Conservation (phyloP, 2,113 vertebrate genomes). For the Barbus barbus region DNA sequence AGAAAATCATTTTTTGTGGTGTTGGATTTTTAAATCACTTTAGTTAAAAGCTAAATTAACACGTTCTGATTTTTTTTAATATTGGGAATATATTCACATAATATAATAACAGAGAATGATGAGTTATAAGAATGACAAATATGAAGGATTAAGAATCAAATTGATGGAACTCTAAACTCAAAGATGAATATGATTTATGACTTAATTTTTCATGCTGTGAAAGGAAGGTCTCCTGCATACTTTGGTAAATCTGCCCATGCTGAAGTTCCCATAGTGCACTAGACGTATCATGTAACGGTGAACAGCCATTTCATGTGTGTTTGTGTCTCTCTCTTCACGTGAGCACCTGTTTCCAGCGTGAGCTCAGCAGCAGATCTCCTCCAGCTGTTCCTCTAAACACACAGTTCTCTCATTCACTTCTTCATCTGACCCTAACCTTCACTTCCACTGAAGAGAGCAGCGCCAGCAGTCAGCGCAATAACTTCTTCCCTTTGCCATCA, state of each 20-base stretch:
- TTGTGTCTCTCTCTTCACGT: slow-evolving; percentile 45
- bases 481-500: background rate
- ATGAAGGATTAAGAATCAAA: background rate
- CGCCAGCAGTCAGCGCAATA: background rate
- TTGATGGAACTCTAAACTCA: background rate
- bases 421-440: background rate
- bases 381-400: too few species aligned
- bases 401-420: background rate
- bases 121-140: too few species aligned
- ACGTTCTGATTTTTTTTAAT: background rate
- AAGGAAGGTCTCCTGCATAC: background rate
- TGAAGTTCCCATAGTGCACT: background rate
- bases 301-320: slow-evolving; percentile 16
- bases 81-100: background rate
- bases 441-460: background rate
- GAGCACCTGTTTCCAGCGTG: slow-evolving; percentile 79
- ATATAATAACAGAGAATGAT: background rate
- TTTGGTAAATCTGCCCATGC: background rate
- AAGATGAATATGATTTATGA: background rate
- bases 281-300: background rate
- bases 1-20: too few species aligned
- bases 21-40: too few species aligned
- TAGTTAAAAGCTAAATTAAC: background rate
- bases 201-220: background rate
- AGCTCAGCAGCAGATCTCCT: slow-evolving; percentile 78